These are phyloP conservation scores for Crossaster papposus DNA, from an alignment of 53 echinoderm and acorn worm species.

Conservation along the genomic window DNA sequence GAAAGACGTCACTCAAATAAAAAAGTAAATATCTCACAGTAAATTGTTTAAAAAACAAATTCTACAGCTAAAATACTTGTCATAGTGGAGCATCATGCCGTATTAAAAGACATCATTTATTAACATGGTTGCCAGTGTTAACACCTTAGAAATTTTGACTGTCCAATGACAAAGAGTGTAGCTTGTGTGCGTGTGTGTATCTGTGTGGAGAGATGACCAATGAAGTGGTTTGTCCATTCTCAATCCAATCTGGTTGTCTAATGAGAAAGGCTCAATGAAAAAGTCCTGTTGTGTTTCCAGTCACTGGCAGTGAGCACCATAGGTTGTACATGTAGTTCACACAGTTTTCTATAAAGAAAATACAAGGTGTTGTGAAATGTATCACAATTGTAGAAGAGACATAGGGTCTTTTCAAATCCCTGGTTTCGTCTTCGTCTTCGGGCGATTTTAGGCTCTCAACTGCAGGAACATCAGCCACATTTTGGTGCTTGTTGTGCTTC, in stretches of 20 bases:
- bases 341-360: constrained; percentile 8
- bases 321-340: constrained; percentile 51
- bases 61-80: constrained; percentile 34
- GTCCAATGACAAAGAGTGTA: constrained; percentile 38
- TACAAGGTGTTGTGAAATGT: background rate
- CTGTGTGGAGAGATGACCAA: background rate
- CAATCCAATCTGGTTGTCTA: background rate
- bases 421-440: too few relatives aligned
- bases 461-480: too few relatives aligned
- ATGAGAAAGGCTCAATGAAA: constrained; percentile 32
- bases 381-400: background rate
- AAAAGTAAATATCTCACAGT: constrained; percentile 52
- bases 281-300: constrained; percentile 2
- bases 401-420: too few relatives aligned
- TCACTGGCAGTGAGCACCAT: constrained; percentile 59
- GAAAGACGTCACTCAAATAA: constrained; percentile 53
- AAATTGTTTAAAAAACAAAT: constrained; percentile 19
- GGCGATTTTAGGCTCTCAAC: too few relatives aligned
- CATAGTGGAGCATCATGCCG: constrained; percentile 36
- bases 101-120: constrained; percentile 2
- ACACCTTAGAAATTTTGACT: constrained; percentile 42
- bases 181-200: background rate
- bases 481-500: too few relatives aligned
- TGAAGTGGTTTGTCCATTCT: constrained; percentile 20
- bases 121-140: constrained; percentile 36